Base-by-base conservation (phyloP, 1,140 invertebrate genomes). In the Meloidogyne floridensis region DNA sequence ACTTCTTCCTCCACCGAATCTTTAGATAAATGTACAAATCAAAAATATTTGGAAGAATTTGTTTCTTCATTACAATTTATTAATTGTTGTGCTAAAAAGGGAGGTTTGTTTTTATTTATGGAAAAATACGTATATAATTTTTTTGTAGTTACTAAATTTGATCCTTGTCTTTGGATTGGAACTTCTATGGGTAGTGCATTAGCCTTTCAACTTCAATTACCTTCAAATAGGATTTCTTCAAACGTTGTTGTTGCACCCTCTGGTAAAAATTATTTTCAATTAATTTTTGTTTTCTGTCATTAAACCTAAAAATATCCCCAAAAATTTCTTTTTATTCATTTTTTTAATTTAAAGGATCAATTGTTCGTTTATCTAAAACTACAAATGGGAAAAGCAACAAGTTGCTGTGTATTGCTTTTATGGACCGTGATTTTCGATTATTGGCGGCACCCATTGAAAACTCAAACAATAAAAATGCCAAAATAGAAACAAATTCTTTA, bases 81-180 rank as follows among this genome's bases (percentile, higher is more conserved):
- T 32, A 82, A 83, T 72, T 86, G 83, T 8, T 77, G 72, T 54
- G 81, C 87, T 32, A 89, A 89, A 72, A 83, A 82, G 73, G 81
- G 81, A 59, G 80, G 87, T 90, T 76, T 86, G 83, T 79, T 72
- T 82, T 43, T 11, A 20, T 70, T 70, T 69, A 71, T 43, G 3
- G 5, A 69, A 20, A 71, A 70, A 43, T 42, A 2, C 20, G 20
- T 0, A 82, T 87, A 47, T 65, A 59, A 43, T 54, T 59, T 47
- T 51, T 0, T 83, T 88, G 42, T 76, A 89, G 88, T 82, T 32
- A 72, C 85, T 7, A 87, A 87, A 84, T 71, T 77, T 13, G 82
- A 80, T 32, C 86, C 89, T 54, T 86, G 83, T 69, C 77, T 89
- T 1, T 89, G 88, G 88, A 69, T 89, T 32, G 88, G 88, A 18